These are phyloP conservation scores for Cyclargus thomasi DNA, from an alignment of 1,140 invertebrate genomes.

Conservation along the genomic window DNA sequence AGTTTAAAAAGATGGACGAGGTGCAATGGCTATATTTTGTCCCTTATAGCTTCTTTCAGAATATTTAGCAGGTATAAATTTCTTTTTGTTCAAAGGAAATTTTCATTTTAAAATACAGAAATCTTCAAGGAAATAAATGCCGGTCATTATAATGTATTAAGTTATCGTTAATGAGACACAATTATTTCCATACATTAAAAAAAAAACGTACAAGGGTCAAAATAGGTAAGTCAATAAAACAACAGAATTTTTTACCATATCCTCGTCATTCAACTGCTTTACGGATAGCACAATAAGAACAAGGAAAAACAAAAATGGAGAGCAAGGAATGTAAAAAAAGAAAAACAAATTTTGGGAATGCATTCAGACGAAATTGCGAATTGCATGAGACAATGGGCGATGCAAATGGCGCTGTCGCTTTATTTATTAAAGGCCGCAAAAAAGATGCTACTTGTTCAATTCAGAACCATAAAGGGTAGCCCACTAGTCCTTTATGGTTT, in stretches of 20 bases:
- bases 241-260: background rate
- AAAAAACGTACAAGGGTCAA: too few relatives aligned
- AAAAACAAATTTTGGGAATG: constrained; percentile 48
- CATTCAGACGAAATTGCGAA: constrained; percentile 58
- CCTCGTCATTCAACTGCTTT: background rate
- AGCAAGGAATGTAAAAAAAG: constrained; percentile 32
- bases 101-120: background rate
- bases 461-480: constrained; percentile 57
- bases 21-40: background rate
- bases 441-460: constrained; percentile 52
- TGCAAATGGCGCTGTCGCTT: constrained; percentile 55
- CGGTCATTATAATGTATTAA: too few relatives aligned
- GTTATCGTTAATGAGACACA: too few relatives aligned
- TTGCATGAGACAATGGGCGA: constrained; percentile 60
- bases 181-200: too few relatives aligned
- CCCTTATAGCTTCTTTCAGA: background rate
- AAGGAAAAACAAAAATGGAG: constrained; percentile 40
- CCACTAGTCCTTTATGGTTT: constrained; percentile 46
- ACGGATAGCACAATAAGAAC: constrained; percentile 16
- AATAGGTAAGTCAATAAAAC: too few relatives aligned
- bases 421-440: constrained; percentile 55
- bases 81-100: background rate
- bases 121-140: background rate
- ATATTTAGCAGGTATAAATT: background rate
- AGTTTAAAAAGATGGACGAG: constrained; percentile 5